Percentiles rank a stretch among this genome's conserved stretches.
Evolutionary conservation across 2,797 vertebrate species (phyloP).

Genomic region (Pseudochirops corinnae): DNA sequence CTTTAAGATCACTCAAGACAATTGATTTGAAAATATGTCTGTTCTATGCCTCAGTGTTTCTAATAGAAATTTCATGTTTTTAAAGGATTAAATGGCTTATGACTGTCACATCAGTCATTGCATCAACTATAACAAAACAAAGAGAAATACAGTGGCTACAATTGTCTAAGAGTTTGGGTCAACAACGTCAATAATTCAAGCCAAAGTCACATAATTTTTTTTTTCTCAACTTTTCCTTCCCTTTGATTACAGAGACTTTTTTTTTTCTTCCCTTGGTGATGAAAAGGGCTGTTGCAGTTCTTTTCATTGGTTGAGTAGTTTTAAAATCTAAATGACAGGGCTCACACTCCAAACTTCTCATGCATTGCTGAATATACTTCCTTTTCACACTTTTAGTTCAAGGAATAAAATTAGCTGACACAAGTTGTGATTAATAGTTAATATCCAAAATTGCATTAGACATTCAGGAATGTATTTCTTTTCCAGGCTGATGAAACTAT

Average conservation of each 20-base stretch:
- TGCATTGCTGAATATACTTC: background rate
- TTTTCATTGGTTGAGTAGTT: too few species aligned
- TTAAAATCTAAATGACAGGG: too few species aligned
- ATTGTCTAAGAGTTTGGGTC: background rate
- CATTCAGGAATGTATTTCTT: background rate
- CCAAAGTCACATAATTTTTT: too few species aligned
- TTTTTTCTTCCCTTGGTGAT: too few species aligned
- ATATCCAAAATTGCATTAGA: background rate
- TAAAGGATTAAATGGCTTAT: background rate
- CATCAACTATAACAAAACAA: too few species aligned
- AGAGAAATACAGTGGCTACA: background rate
- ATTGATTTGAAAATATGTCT: background rate
- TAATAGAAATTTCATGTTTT: background rate
- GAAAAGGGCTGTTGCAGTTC: too few species aligned
- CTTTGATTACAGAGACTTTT: too few species aligned
- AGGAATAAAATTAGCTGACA: background rate
- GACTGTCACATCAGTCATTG: too few species aligned
- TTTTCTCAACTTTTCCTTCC: too few species aligned
- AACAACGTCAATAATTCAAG: background rate
- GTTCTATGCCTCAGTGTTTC: background rate
- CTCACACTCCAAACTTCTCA: too few species aligned
- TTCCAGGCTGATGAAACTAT: background rate
- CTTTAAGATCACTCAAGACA: too few species aligned
- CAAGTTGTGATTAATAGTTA: conserved; percentile 30
- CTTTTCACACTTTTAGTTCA: conserved; percentile 17